Percentiles rank a stretch among this genome's conserved stretches.
phyloP scores from a whole-genome alignment of 2,113 vertebrate species.

The Oplegnathus fasciatus region DNA sequence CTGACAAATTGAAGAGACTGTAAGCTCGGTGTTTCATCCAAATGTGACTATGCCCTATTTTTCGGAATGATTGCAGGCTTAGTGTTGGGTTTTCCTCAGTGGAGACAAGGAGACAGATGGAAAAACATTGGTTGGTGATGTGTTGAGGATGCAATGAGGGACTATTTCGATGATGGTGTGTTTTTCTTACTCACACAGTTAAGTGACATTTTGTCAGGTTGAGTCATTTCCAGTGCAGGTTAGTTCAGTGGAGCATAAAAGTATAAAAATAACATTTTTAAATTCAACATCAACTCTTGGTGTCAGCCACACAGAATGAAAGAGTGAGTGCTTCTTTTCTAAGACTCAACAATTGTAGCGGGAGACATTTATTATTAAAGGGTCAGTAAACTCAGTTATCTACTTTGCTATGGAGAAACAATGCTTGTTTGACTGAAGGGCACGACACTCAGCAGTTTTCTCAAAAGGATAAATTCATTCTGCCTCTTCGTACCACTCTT shows the following conservation, averaged over 20 bases:
- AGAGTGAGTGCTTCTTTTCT: neutral
- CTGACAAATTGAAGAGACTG: slow-evolving; percentile 21
- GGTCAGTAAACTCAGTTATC: slow-evolving; percentile 2
- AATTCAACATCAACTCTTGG: neutral
- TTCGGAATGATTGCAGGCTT: slow-evolving; percentile 11
- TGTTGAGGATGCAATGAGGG: neutral
- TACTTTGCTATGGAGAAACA: neutral
- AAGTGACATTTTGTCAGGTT: slow-evolving; percentile 18
- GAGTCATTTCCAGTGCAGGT: neutral
- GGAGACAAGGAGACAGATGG: neutral
- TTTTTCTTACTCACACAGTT: neutral
- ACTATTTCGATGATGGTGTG: neutral
- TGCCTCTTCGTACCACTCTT: neutral
- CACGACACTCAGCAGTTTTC: neutral
- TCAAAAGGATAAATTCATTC: neutral
- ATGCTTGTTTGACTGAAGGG: neutral
- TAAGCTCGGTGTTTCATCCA: slow-evolving; percentile 10
- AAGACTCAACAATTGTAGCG: neutral
- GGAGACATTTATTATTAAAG: slow-evolving; percentile 8
- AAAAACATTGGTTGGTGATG: neutral
- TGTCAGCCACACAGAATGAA: neutral
- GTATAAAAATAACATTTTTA: neutral
- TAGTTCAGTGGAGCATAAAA: neutral
- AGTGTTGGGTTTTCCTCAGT: neutral
- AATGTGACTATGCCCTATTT: slow-evolving; percentile 5